Conservation (phyloP, 1,140 invertebrate genomes). For the Neodiprion virginianus region DNA sequence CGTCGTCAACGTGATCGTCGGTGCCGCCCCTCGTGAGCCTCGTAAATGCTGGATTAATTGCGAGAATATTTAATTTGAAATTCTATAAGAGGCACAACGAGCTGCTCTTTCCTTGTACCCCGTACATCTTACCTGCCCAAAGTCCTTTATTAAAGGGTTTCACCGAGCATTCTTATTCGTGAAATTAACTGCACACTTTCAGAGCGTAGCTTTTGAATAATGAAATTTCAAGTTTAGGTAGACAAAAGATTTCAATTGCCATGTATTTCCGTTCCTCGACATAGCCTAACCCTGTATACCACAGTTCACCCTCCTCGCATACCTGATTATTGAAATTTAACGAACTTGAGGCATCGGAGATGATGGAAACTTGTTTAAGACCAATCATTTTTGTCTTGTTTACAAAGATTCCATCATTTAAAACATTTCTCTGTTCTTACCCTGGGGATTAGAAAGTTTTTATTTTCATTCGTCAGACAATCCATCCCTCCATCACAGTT, state of each 20-base stretch:
- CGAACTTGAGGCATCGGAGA: too few species aligned
- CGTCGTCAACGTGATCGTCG: neutral
- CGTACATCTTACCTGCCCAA: neutral
- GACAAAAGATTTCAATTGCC: neutral
- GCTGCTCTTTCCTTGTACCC: neutral
- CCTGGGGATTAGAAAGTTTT: too few species aligned
- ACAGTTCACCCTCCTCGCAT: too few species aligned
- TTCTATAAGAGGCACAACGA: neutral
- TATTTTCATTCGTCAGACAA: too few species aligned
- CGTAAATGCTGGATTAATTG: slow-evolving; percentile 5
- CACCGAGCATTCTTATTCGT: neutral
- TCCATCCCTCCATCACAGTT: too few species aligned
- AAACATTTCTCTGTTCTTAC: too few species aligned
- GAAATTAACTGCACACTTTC: neutral
- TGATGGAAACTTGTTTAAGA: too few species aligned
- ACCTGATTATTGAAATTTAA: too few species aligned
- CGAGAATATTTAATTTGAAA: slow-evolving; percentile 8
- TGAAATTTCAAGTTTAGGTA: neutral
- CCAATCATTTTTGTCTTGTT: too few species aligned
- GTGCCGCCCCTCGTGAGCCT: neutral
- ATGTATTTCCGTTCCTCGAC: neutral
- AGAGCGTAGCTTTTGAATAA: neutral
- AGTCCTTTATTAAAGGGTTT: neutral
- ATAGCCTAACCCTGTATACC: too few species aligned
- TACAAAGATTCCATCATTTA: too few species aligned